Base-by-base conservation (phyloP, 1,140 invertebrate genomes). In the Oreohelix idahoensis region DNA sequence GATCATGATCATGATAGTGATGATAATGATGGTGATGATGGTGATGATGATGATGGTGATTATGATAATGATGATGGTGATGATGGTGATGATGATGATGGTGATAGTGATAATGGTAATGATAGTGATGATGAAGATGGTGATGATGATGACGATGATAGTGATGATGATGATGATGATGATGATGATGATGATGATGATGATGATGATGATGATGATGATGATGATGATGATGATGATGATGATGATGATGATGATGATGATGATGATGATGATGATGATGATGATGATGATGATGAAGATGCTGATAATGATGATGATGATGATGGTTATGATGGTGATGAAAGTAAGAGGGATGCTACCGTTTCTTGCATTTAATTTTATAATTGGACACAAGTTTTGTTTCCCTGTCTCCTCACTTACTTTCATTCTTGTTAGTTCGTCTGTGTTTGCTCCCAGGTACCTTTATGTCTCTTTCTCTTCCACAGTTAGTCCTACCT, bases 1-100 rank as follows among this genome's bases (percentile, higher is more conserved):
- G 53, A n/a, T 23, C 8, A n/a, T 23, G 53, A 20, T 23, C 8
- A n/a, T 23, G 53, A n/a, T 23, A 20, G 23, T 23, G 53, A n/a
- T 11, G 53, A n/a, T 11, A 20, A n/a, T 58, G 53, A n/a, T 23
- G 53, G 20, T 20, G 69, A 71, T 35, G 32, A 71, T 35, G 32
- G 69, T 35, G 69, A 71, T 35, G 69, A 71, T 1, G 69, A 71
- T 35, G 69, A 71, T 35, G 69, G 4, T 35, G 69, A 71, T 35
- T 4, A 71, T 35, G 69, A 35, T 35, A n/a, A 71, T 35, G 69
- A 71, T 35, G 69, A 17, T 35, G 69, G 26, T 35, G 69, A 39
- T 35, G 69, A 71, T 35, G 69, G 32, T 35, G 69, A 71, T 35
- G 69, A 71, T 8, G 69, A 71, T 35, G 69, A 71, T 35, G 69